Base-by-base conservation (phyloP, 2,113 vertebrate species). In the Neoarius graeffei region DNA sequence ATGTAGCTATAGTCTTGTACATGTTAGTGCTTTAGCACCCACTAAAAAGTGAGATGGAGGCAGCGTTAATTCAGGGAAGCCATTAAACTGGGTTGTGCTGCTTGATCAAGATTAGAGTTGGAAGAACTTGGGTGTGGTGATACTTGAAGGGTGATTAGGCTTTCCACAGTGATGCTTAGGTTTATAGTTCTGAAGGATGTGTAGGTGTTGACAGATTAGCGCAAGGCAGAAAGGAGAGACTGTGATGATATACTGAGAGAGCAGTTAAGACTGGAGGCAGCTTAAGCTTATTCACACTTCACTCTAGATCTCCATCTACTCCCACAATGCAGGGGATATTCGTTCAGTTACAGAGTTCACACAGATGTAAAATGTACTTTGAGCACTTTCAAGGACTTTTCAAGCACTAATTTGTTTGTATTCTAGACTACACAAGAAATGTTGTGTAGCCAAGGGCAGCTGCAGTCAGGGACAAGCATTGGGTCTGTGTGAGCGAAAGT, bases 351-450 rank as follows among this genome's bases (percentile, higher is more conserved):
- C 52, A 15, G 54, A 57, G 5, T 60, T 35, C 52, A 79, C 76
- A 54, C 25, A 17, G 76, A 79, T 19, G 15, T 17, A 25, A 62
- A 82, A 23, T 82, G 30, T 62, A 81, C 80, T 42, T 60, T 42
- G 17, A 30, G 57, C 17, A 81, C 56, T 60, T 82, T 35, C 80
- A 82, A 82, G 59, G 57, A 82, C 80, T 62, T 82, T 82, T 23
- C 30, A 23, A 20, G 6, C 79, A 35, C 54, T 81, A 5, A 82
- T 82, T 62, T 42, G 57, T 82, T 81, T 81, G 57, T 13, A 42
- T 82, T 82, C 80, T 48, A 20, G 79, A 81, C 77, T 77, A 79
- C 30, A 81, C 57, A 14, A 23, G 27, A 20, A 13, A 59, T 23
- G 54, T 5, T 23, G 54, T 42, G 56, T 42, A 60, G 80, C 30